phyloP scores from a whole-genome alignment of 2,888 invertebrate genomes.

The Archips crataeganus region DNA sequence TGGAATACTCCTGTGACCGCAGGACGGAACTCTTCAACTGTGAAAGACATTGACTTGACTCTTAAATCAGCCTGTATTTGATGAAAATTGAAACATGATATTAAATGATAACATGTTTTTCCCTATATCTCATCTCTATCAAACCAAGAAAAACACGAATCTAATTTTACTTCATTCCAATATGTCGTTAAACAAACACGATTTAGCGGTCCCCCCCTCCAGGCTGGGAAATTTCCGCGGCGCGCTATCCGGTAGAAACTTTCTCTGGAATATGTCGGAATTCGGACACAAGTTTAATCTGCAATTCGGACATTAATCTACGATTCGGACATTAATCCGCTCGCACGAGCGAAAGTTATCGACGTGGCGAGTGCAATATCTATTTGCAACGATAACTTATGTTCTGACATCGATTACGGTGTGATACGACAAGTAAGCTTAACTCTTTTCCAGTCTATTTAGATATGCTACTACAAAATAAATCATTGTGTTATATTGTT shows the following conservation, averaged over 20 bases:
- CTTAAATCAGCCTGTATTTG: too few species aligned
- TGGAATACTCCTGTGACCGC: too few species aligned
- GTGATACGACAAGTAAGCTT: background rate
- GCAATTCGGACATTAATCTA: conserved; percentile 19
- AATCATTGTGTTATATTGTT: too few species aligned
- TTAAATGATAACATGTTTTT: background rate
- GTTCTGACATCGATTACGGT: background rate
- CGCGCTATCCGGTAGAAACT: conserved; percentile 9
- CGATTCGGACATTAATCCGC: conserved; percentile 22
- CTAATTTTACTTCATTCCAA: conserved; percentile 13
- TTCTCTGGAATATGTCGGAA: conserved; percentile 18
- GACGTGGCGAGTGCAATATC: conserved; percentile 13
- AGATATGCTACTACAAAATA: too few species aligned
- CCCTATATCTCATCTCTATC: background rate
- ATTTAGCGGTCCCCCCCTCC: background rate
- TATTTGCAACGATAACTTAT: conserved; percentile 7
- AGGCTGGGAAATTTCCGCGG: conserved; percentile 5
- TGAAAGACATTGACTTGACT: too few species aligned
- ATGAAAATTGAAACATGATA: background rate
- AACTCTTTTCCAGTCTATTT: too few species aligned
- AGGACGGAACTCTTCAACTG: too few species aligned
- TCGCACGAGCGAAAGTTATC: conserved; percentile 14
- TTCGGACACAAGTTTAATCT: conserved; percentile 25
- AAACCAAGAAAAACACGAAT: background rate
- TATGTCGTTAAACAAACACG: conserved; percentile 8